These are phyloP conservation scores for Venustoraphidia nigricollis DNA, from an alignment of 2,888 invertebrate species.

Conservation along the genomic window DNA sequence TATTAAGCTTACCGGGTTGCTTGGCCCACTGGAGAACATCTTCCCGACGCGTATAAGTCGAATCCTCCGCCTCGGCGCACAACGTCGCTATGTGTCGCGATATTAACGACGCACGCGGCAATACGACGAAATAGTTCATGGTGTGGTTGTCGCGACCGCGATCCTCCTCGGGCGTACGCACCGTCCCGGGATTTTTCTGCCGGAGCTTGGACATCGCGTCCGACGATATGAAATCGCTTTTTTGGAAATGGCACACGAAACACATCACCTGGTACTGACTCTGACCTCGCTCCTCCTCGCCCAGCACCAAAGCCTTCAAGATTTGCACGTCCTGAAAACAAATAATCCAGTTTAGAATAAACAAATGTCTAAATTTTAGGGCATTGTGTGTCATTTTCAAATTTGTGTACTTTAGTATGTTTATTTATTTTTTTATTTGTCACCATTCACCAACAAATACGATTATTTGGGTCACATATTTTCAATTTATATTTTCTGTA, in stretches of 20 bases:
- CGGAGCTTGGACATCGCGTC: constrained; percentile 93
- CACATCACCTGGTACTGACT: constrained; percentile 80
- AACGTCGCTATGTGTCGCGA: constrained; percentile 58
- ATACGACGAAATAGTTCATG: constrained; percentile 67
- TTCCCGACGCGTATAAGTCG: constrained; percentile 60
- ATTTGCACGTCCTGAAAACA: constrained; percentile 76
- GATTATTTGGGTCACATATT: no score
- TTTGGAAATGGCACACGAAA: constrained; percentile 77
- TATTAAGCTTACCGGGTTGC: constrained; percentile 43
- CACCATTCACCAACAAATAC: no score
- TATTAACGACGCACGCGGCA: constrained; percentile 49
- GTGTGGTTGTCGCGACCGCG: constrained; percentile 69
- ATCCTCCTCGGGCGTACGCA: constrained; percentile 82
- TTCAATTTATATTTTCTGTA: no score
- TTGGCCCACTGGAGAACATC: constrained; percentile 70
- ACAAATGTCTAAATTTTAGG: no score
- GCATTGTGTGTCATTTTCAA: no score
- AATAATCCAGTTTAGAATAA: not conserved
- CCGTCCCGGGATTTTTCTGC: constrained; percentile 46
- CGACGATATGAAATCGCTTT: constrained; percentile 87
- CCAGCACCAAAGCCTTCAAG: constrained; percentile 73
- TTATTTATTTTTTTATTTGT: no score
- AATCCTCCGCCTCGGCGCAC: constrained; percentile 62
- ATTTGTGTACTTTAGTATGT: no score
- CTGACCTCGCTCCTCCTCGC: constrained; percentile 86